phyloP scores from a whole-genome alignment of 2,888 invertebrate genomes.

The Sphaerolaimus hirsutus region DNA sequence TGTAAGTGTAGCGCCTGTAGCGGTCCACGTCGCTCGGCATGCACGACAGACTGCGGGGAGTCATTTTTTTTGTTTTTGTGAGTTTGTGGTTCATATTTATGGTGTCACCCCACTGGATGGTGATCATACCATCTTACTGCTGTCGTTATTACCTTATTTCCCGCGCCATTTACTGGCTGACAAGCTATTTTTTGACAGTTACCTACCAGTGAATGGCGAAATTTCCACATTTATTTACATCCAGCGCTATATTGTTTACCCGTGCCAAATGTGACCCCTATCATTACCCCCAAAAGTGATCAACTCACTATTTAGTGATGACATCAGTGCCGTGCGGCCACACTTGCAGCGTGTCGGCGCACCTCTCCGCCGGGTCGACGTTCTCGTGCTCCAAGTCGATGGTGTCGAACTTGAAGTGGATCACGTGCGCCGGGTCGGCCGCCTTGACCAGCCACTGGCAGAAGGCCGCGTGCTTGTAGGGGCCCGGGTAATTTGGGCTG shows the following conservation, averaged over 20 bases:
- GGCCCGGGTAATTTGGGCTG: conserved; percentile 1
- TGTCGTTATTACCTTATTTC: too few species aligned
- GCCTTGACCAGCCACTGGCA: conserved; percentile 5
- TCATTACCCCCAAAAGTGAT: too few species aligned
- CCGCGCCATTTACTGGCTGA: too few species aligned
- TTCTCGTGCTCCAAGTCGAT: conserved; percentile 4
- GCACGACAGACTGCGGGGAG: conserved; percentile 1
- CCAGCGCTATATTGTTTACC: too few species aligned
- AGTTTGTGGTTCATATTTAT: too few species aligned
- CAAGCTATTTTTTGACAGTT: too few species aligned
- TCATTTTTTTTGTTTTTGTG: too few species aligned
- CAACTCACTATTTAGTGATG: not conserved
- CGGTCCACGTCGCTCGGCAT: conserved; percentile 1
- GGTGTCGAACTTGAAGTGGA: conserved; percentile 1
- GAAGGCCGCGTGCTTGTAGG: not conserved
- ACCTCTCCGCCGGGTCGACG: not conserved
- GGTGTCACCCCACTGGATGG: too few species aligned
- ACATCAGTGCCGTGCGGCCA: conserved; percentile 6
- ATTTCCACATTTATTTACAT: too few species aligned
- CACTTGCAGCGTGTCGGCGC: conserved; percentile 1
- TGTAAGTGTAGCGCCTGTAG: not conserved
- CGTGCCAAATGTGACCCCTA: too few species aligned
- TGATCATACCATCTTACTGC: too few species aligned
- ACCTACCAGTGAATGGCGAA: too few species aligned
- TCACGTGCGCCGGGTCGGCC: not conserved